phyloP scores from a whole-genome alignment of 2,113 vertebrate species.

The Scopus umbretta region DNA sequence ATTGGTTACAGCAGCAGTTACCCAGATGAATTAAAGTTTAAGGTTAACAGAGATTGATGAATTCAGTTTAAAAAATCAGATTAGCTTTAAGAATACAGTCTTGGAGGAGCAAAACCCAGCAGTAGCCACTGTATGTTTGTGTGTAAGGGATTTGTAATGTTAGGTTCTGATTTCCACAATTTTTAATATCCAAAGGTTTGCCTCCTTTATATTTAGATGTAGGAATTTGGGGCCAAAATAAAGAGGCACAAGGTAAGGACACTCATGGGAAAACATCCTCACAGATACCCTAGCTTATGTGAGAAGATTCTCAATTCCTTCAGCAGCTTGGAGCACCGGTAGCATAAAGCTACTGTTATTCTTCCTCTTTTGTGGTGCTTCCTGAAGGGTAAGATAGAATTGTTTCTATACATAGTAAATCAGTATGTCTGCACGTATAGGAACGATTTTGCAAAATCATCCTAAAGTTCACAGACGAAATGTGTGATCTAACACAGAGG shows the following conservation, averaged over 20 bases:
- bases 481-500: background rate
- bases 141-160: background rate
- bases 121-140: background rate
- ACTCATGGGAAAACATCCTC: background rate
- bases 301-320: background rate
- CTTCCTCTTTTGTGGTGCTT: background rate
- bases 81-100: background rate
- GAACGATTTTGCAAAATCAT: background rate
- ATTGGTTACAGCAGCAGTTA: background rate
- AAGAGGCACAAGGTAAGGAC: accelerated
- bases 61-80: background rate
- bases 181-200: background rate
- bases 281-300: background rate
- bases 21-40: background rate
- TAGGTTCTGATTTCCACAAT: background rate
- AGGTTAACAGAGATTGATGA: background rate
- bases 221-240: background rate
- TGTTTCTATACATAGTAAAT: background rate
- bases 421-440: background rate
- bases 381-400: background rate
- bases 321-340: background rate
- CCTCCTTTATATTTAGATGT: background rate
- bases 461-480: background rate
- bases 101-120: background rate
- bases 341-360: background rate